Conservation (phyloP, 2,888 invertebrate genomes). For the Melipona bicolor region DNA sequence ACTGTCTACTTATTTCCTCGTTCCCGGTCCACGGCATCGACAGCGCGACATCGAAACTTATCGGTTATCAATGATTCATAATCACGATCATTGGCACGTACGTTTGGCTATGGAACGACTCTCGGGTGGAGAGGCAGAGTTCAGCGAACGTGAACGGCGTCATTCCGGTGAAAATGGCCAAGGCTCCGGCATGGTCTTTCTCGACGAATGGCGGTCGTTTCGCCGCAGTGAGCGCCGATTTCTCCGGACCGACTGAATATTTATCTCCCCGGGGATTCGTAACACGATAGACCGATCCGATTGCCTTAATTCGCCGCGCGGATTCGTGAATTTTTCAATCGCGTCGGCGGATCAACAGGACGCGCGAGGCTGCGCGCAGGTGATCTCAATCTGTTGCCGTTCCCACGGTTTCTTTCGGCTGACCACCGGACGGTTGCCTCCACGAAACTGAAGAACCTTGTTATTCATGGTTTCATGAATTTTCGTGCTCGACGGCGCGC, state of each 20-base stretch:
- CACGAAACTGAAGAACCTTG: constrained; percentile 62
- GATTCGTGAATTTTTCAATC: constrained; percentile 25
- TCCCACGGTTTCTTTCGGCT: not conserved
- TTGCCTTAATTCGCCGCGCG: constrained; percentile 16
- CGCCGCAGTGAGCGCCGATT: not conserved
- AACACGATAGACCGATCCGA: not conserved
- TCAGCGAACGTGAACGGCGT: constrained; percentile 17
- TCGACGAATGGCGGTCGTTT: constrained; percentile 1
- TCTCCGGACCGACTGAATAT: constrained; percentile 13
- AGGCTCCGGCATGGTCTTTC: not conserved
- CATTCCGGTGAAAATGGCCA: constrained; percentile 13
- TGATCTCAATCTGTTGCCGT: not conserved
- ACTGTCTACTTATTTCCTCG: not conserved
- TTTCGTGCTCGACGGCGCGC: constrained; percentile 72
- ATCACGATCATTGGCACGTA: constrained; percentile 33
- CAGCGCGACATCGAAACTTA: not conserved
- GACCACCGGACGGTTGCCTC: not conserved
- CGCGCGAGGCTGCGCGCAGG: not conserved
- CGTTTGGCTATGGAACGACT: not conserved
- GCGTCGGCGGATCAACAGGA: not conserved
- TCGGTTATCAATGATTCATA: constrained; percentile 25
- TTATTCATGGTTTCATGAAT: constrained; percentile 82
- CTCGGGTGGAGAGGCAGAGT: not conserved
- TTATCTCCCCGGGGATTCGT: constrained; percentile 1
- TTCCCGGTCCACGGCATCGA: not conserved